Percentiles rank a stretch among this genome's conserved stretches.
Conservation (phyloP, 2,888 invertebrate species). For the Monochamus alternatus region DNA sequence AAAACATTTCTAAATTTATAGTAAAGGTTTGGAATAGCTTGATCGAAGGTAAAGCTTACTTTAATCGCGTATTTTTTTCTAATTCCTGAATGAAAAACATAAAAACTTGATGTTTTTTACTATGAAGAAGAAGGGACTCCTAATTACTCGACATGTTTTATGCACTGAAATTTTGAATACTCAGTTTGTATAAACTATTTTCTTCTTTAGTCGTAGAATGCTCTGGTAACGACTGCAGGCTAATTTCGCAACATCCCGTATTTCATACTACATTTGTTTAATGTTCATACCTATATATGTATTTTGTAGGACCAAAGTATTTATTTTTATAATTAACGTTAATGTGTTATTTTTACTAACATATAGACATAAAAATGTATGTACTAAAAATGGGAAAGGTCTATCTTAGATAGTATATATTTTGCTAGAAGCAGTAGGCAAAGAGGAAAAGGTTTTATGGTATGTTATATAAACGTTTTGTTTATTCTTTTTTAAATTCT, state of each 20-base stretch:
- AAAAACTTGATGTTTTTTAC: too few relatives aligned
- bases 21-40: too few relatives aligned
- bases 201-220: too few relatives aligned
- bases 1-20: too few relatives aligned
- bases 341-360: background rate
- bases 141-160: too few relatives aligned
- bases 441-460: background rate
- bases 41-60: too few relatives aligned
- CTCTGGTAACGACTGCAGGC: too few relatives aligned
- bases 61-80: too few relatives aligned
- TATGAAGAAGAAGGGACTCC: too few relatives aligned
- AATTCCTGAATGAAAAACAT: too few relatives aligned
- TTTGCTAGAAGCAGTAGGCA: background rate
- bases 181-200: too few relatives aligned
- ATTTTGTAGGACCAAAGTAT: conserved; percentile 12
- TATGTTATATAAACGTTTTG: background rate
- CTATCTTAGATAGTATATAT: background rate
- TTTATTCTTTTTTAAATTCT: background rate
- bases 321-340: background rate
- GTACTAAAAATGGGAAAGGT: background rate
- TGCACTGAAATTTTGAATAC: too few relatives aligned
- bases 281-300: background rate
- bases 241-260: background rate
- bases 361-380: background rate
- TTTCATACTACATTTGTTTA: background rate